Percentiles rank a stretch among this genome's conserved stretches.
Evolutionary conservation across 2,797 vertebrate genomes (phyloP).

Genomic region (Sebastes minor): DNA sequence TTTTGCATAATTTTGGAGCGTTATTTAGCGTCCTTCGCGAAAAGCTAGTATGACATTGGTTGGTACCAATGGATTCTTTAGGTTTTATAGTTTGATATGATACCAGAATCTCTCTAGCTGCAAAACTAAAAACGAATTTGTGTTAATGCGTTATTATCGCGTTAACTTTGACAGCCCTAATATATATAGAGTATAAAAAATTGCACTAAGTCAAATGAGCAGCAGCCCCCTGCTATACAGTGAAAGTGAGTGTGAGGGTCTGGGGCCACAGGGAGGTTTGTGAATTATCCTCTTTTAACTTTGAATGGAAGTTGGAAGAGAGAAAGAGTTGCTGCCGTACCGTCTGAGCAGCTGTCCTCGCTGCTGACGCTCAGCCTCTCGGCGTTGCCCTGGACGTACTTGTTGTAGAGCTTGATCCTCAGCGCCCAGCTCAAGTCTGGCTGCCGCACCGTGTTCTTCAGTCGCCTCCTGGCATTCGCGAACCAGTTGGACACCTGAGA

Average conservation of each 20-base stretch:
- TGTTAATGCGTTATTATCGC: no score
- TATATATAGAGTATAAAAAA: background rate
- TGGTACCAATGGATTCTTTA: no score
- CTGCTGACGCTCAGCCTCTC: conserved; percentile 98
- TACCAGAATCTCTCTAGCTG: no score
- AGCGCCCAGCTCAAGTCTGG: conserved; percentile 98
- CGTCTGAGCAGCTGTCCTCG: conserved; percentile 95
- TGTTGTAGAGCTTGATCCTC: conserved; percentile 98
- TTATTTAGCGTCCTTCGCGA: no score
- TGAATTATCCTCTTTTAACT: background rate
- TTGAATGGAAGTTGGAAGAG: background rate
- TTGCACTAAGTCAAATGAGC: background rate
- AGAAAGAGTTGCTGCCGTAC: conserved; percentile 84
- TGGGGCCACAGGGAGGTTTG: background rate
- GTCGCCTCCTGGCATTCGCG: conserved; percentile 94
- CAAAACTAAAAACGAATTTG: no score
- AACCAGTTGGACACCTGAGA: conserved; percentile 98
- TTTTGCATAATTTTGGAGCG: rapidly evolving
- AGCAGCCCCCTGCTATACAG: background rate
- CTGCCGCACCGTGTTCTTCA: conserved; percentile 98
- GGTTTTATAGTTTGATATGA: no score
- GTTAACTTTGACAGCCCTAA: no score
- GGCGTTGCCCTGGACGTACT: conserved; percentile 98
- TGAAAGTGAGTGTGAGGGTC: background rate
- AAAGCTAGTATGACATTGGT: no score